A percentile compares a stretch with the other conserved stretches of the same genome.
Evolutionary conservation across 2,797 vertebrate genomes (phyloP).

Genomic region (Coendou prehensilis): DNA sequence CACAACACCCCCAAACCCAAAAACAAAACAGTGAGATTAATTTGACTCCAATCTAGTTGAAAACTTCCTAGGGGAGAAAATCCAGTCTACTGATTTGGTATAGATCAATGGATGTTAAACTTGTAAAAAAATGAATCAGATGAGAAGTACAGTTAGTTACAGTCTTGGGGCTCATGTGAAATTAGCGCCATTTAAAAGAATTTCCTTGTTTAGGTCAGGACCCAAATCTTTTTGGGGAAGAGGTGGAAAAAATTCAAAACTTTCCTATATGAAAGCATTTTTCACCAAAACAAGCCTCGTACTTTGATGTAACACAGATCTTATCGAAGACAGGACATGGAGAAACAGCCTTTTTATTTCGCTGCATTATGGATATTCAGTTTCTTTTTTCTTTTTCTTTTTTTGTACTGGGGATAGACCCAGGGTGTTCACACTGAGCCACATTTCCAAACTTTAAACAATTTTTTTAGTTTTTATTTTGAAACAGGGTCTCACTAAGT

Average conservation of each 20-base stretch:
- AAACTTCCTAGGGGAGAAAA: slow-evolving; percentile 48
- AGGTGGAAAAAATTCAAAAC: background rate
- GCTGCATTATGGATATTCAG: background rate
- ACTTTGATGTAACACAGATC: background rate
- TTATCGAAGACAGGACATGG: background rate
- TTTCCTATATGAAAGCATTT: background rate
- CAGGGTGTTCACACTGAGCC: background rate
- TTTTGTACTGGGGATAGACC: background rate
- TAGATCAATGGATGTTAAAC: background rate
- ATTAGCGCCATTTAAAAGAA: background rate
- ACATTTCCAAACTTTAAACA: background rate
- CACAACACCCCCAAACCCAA: background rate
- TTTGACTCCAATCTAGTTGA: background rate
- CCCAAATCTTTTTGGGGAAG: background rate
- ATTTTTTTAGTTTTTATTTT: background rate
- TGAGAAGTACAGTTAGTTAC: background rate
- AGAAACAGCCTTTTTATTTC: background rate
- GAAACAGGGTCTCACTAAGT: background rate
- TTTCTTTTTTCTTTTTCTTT: too few relatives aligned
- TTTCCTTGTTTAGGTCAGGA: slow-evolving; percentile 15
- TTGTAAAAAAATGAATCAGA: background rate
- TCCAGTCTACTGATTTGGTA: slow-evolving; percentile 3
- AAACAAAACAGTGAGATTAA: background rate
- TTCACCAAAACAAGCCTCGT: background rate
- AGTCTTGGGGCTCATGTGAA: background rate